phyloP scores from a whole-genome alignment of 2,797 vertebrate species.

The Pangasius mekongensis region DNA sequence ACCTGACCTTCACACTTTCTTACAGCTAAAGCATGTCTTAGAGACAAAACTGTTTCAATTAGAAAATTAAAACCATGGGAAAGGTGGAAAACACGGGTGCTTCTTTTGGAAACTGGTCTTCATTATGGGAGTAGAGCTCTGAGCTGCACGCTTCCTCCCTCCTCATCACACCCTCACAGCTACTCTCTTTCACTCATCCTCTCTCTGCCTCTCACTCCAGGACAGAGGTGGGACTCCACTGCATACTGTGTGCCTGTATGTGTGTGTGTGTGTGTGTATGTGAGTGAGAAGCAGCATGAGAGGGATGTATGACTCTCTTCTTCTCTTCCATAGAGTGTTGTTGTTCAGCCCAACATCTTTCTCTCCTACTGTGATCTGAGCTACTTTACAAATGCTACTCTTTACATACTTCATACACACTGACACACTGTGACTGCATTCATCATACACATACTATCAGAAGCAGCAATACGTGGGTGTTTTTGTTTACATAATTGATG shows the following conservation, averaged over 20 bases:
- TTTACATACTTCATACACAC: constrained; percentile 18
- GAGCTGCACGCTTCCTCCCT: neutral
- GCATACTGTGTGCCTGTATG: constrained; percentile 22
- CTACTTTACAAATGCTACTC: constrained; percentile 39
- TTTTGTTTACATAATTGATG: constrained; percentile 45
- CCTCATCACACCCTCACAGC: neutral
- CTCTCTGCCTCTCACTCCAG: constrained; percentile 9
- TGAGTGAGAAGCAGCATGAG: constrained; percentile 21
- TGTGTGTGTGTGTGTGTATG: constrained; percentile 29
- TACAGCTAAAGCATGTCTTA: neutral
- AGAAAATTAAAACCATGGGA: neutral
- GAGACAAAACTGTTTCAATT: neutral
- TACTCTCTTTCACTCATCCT: neutral
- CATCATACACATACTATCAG: constrained; percentile 26
- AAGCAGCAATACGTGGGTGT: constrained; percentile 32
- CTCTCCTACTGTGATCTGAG: constrained; percentile 42
- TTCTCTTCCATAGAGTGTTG: neutral
- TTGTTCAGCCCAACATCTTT: neutral
- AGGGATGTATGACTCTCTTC: neutral
- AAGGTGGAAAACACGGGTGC: neutral
- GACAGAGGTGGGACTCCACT: constrained; percentile 27
- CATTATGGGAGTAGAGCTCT: neutral
- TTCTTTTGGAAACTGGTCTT: neutral
- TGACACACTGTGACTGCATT: constrained; percentile 26
- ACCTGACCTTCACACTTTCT: neutral